A percentile compares a stretch with the other conserved stretches of the same genome.
Evolutionary conservation across 2,113 vertebrate genomes (phyloP).

Genomic region (Hippoglossus stenolepis): DNA sequence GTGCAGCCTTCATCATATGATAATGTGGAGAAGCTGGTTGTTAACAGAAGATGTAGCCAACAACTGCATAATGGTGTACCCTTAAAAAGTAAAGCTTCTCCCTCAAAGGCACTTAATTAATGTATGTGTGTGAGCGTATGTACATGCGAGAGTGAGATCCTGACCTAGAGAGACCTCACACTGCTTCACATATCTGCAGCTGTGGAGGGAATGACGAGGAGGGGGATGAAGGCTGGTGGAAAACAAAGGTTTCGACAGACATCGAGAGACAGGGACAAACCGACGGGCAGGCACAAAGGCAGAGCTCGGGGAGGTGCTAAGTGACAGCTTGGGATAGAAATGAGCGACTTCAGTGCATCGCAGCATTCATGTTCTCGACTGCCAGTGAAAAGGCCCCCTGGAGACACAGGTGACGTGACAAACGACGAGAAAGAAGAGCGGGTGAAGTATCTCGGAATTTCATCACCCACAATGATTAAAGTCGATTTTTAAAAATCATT

Average conservation of each 20-base stretch:
- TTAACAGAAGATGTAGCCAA: not conserved
- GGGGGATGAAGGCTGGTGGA: slow-evolving; percentile 28
- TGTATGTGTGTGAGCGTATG: not conserved
- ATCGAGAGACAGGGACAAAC: slow-evolving; percentile 38
- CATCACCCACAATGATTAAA: slow-evolving; percentile 18
- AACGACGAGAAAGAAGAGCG: slow-evolving; percentile 16
- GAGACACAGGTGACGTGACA: slow-evolving; percentile 43
- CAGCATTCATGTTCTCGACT: slow-evolving; percentile 56
- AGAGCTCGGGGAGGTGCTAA: slow-evolving; percentile 47
- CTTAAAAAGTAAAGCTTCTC: not conserved
- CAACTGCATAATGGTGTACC: not conserved
- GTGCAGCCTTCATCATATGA: not conserved
- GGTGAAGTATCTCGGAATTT: slow-evolving; percentile 21
- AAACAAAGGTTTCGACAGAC: slow-evolving; percentile 58
- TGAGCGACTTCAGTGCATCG: slow-evolving; percentile 63
- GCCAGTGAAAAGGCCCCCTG: slow-evolving; percentile 45
- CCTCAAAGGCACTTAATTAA: slow-evolving; percentile 10
- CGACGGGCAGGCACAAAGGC: slow-evolving; percentile 53
- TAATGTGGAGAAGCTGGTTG: not conserved
- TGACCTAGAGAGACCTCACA: not conserved
- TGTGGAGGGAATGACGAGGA: not conserved
- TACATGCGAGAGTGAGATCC: not conserved
- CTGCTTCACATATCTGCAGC: not conserved
- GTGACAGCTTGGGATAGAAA: slow-evolving; percentile 65
- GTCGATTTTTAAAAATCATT: slow-evolving; percentile 26